phyloP scores from a whole-genome alignment of 2,113 vertebrate genomes.

The Chitala chitala region DNA sequence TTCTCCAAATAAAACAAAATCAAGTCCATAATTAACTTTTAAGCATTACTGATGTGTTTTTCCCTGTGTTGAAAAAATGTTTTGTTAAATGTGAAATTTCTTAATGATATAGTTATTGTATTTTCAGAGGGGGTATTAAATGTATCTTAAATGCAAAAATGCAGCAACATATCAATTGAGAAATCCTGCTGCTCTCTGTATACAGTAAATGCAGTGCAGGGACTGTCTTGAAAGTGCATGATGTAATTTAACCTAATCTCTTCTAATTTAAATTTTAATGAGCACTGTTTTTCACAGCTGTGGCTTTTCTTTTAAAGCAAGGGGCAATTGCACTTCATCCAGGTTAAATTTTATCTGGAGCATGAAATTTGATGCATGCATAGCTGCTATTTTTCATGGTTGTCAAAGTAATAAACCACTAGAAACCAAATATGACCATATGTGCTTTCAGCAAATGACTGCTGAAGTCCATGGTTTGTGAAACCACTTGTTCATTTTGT shows the following conservation, averaged over 20 bases:
- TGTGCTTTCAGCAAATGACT: neutral
- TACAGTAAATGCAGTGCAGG: neutral
- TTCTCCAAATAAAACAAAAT: too few species aligned
- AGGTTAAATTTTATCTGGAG: conserved; percentile 16
- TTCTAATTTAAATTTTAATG: neutral
- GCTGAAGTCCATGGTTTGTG: neutral
- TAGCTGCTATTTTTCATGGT: neutral
- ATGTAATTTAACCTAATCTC: neutral
- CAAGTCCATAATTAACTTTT: too few species aligned
- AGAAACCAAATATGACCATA: neutral
- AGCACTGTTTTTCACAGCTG: conserved; percentile 14
- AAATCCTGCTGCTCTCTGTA: neutral
- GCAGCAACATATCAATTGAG: neutral
- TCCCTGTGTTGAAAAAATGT: neutral
- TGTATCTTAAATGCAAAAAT: neutral
- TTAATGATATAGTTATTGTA: too few species aligned
- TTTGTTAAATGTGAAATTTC: too few species aligned
- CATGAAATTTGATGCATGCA: conserved; percentile 13
- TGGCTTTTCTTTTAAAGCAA: conserved; percentile 5
- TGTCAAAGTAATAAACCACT: neutral
- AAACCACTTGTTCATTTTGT: too few species aligned
- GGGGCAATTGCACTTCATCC: conserved; percentile 7
- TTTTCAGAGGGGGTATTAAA: too few species aligned
- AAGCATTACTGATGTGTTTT: too few species aligned
- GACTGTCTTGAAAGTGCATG: neutral